Conservation (phyloP, 2,888 invertebrate species). For the Pachycephus smyrnensis region DNA sequence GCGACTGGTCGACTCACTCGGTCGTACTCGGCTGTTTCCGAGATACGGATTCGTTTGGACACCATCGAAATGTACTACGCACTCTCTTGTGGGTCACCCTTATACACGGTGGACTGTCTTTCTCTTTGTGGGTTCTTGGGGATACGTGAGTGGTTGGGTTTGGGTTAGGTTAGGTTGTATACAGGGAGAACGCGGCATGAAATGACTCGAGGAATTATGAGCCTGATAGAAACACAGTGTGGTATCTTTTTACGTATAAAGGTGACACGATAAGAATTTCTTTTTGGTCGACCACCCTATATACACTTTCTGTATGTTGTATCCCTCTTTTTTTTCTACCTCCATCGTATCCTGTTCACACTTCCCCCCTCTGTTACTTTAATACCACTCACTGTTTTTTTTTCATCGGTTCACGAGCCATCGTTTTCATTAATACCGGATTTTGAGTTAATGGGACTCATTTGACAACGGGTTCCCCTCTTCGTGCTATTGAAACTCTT, state of each 20-base stretch:
- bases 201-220: conserved; percentile 2
- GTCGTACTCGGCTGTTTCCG: conserved; percentile 12
- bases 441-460: neutral
- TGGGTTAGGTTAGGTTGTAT: neutral
- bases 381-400: conserved; percentile 2
- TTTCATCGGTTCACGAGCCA: conserved; percentile 1
- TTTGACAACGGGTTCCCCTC: neutral
- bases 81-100: neutral
- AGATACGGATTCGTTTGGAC: conserved; percentile 11
- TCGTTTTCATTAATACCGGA: neutral
- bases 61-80: conserved; percentile 9
- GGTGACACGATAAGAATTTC: conserved; percentile 7
- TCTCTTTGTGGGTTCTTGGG: neutral
- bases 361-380: neutral
- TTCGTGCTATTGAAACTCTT: neutral
- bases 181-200: neutral
- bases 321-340: neutral
- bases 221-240: neutral
- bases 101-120: neutral
- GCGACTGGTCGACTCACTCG: conserved; percentile 7
- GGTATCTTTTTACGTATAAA: conserved; percentile 1
- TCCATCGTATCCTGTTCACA: neutral
- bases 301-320: neutral
- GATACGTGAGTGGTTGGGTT: neutral
- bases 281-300: neutral